Conservation (phyloP, 1,140 invertebrate species). For the Drosophila ironensis region DNA sequence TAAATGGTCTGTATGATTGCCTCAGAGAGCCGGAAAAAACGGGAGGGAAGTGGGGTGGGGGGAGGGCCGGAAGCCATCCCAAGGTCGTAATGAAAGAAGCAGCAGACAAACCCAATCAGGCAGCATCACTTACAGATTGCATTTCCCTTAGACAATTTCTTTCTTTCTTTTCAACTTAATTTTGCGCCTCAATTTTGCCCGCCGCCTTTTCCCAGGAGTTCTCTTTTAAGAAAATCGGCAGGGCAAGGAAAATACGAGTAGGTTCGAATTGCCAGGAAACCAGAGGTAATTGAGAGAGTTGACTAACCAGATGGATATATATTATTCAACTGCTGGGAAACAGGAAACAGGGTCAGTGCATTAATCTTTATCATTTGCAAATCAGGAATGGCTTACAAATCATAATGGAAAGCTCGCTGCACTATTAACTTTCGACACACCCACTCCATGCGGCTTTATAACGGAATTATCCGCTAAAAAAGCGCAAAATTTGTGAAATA, state of each 20-base stretch:
- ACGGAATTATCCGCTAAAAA: conserved; percentile 25
- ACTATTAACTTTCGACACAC: conserved; percentile 15
- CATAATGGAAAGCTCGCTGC: conserved; percentile 12
- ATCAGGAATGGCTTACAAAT: conserved; percentile 11
- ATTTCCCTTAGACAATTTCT: conserved; percentile 36
- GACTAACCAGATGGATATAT: not conserved
- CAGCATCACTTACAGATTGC: conserved; percentile 56
- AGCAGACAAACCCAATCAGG: conserved; percentile 52
- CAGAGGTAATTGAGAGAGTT: not conserved
- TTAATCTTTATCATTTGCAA: not conserved
- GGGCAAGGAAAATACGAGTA: not conserved
- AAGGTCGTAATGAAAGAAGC: conserved; percentile 48
- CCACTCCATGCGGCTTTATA: not conserved
- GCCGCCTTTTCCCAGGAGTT: conserved; percentile 8
- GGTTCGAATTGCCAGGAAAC: not conserved
- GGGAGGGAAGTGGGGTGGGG: not conserved
- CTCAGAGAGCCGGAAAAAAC: conserved; percentile 3
- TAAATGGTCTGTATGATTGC: conserved; percentile 62
- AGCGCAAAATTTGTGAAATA: conserved; percentile 37
- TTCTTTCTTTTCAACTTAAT: no score
- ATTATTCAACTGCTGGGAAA: not conserved
- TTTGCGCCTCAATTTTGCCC: not conserved
- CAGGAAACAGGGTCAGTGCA: no score
- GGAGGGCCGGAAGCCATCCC: not conserved
- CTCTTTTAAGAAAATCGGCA: not conserved